These are phyloP conservation scores for Gorsachius goisagi DNA, from an alignment of 2,113 vertebrate genomes.

Conservation along the genomic window DNA sequence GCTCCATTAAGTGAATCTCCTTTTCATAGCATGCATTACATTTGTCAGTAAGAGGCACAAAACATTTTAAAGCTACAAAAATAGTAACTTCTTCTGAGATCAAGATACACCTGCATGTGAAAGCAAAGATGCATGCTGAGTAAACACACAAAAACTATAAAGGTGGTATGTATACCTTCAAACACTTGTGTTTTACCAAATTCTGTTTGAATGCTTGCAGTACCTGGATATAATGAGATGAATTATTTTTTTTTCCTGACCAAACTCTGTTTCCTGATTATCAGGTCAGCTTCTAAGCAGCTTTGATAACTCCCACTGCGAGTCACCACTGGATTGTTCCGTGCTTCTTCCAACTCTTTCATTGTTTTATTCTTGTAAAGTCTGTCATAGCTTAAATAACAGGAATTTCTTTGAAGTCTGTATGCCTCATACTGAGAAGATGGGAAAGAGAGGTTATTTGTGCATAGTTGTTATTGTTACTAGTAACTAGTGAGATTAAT, in stretches of 20 bases:
- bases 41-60: not conserved
- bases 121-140: not conserved
- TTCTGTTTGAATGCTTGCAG: not conserved
- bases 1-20: not conserved
- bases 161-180: not conserved
- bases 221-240: not conserved
- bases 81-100: not conserved
- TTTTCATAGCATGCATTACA: rapidly evolving
- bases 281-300: not conserved
- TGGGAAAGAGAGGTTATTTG: not conserved
- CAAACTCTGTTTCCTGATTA: not conserved
- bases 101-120: not conserved
- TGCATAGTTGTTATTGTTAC: not conserved
- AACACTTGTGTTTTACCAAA: not conserved
- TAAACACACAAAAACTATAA: not conserved
- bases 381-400: not conserved
- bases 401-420: not conserved
- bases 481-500: not conserved
- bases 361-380: not conserved
- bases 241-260: not conserved
- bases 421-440: not conserved
- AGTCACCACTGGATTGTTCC: not conserved
- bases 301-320: not conserved
- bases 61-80: not conserved
- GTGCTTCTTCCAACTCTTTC: not conserved